These are phyloP conservation scores for Actenoides hombroni DNA, from an alignment of 2,113 vertebrate species.

Conservation along the genomic window DNA sequence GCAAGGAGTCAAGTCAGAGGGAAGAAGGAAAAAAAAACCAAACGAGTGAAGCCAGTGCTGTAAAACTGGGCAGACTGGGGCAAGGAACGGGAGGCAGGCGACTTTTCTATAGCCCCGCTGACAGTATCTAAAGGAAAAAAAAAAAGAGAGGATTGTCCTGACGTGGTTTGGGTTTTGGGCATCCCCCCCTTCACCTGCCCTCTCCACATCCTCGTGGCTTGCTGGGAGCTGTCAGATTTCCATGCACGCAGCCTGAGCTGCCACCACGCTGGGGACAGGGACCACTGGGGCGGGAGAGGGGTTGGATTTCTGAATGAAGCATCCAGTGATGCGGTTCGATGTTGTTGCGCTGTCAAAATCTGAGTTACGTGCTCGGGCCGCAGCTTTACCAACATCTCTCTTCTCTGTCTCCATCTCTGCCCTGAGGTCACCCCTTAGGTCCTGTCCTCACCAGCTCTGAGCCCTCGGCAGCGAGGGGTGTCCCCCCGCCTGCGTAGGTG, in stretches of 20 bases:
- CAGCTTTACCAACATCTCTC: rapidly evolving
- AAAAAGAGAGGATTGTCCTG: neutral
- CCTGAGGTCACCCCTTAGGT: neutral
- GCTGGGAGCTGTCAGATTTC: neutral
- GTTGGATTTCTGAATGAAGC: neutral
- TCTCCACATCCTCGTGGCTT: rapidly evolving
- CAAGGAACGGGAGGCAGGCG: neutral
- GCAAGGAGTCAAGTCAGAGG: neutral
- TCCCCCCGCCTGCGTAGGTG: rapidly evolving
- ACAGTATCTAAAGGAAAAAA: neutral
- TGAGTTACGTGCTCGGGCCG: rapidly evolving
- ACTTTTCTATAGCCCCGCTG: rapidly evolving
- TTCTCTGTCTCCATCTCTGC: neutral
- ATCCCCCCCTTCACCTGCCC: neutral
- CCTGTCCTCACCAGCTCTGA: rapidly evolving
- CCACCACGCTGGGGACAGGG: neutral
- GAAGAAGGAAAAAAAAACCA: neutral
- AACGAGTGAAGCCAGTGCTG: neutral
- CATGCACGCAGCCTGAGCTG: rapidly evolving
- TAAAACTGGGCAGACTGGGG: neutral
- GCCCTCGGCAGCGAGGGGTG: neutral
- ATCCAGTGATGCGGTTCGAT: neutral
- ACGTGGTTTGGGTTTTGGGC: rapidly evolving
- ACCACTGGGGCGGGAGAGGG: neutral
- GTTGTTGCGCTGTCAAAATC: rapidly evolving